Conservation (phyloP, 2,888 invertebrate species). For the Pyrgus malvae region DNA sequence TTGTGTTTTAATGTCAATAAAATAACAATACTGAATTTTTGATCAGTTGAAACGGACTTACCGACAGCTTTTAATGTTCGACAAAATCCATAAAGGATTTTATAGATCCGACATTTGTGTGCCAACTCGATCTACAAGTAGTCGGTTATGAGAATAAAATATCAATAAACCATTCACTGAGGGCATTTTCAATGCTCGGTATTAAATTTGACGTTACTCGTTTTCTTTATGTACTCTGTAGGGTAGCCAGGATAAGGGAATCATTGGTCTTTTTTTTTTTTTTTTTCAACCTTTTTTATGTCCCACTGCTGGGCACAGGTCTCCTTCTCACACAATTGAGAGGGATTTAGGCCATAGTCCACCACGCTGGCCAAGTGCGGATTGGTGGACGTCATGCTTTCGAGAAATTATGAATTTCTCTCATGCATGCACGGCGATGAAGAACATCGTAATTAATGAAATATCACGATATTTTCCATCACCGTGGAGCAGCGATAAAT, state of each 20-base stretch:
- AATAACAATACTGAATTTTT: constrained; percentile 7
- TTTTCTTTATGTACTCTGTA: constrained; percentile 5
- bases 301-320: background rate
- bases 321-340: no score
- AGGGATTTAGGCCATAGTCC: no score
- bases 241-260: background rate
- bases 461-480: no score
- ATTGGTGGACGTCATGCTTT: no score
- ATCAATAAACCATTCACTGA: constrained; percentile 38
- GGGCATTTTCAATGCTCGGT: constrained; percentile 32
- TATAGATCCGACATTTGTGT: constrained; percentile 17
- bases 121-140: constrained; percentile 26
- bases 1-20: no score
- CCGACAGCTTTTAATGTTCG: constrained; percentile 11
- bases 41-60: background rate
- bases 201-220: constrained; percentile 12
- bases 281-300: no score
- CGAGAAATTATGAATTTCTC: no score
- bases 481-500: no score
- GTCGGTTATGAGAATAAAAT: constrained; percentile 31
- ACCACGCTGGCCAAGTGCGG: no score
- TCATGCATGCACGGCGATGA: no score
- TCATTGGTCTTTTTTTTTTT: no score
- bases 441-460: no score
- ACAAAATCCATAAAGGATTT: constrained; percentile 18